Base-by-base conservation (phyloP, 2,113 vertebrate genomes). In the Chinchilla lanigera region DNA sequence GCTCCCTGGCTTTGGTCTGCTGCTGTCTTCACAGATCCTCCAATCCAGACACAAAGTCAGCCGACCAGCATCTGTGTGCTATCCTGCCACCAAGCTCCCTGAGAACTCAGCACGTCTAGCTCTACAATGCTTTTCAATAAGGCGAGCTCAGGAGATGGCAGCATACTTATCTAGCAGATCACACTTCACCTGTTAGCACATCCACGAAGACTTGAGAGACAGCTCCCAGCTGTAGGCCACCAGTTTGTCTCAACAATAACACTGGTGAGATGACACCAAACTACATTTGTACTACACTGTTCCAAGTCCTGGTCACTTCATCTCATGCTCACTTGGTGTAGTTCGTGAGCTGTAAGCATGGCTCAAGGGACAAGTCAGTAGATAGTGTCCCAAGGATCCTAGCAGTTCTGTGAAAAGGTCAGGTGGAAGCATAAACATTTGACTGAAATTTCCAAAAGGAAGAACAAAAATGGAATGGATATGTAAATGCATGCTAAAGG, bases 401-500 rank as follows among this genome's bases (percentile, higher is more conserved):
- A 33, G 22, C 38, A 30, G 71, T 63, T 58, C 14, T 58, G 33
- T 28, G 47, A 82, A 92, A 35, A 67, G 33, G 9, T 63, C n/a
- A 75, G 47, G 33, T 56, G 14, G 38, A 77, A 44, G 35, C 20
- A 82, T 12, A 65, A 86, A 0, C 1, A 33, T 33, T 71, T 86
- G 63, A n/a, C 44, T 94, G 38, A 86, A 54, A 60, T 77, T 58
- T 88, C 1, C 16, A 56, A 22, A 65, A 50, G 10, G 30, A 65
- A 65, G 12, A 33, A 65, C 5, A 65, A 17, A 75, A 28, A 33
- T n/a, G 84, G 8, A 58, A 44, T 14, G 28, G 33, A 16, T 67
- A 35, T 5, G 33, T 67, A 9, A 77, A 78, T 61, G 5, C 1
- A 0, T 0, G 19, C 24, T 19, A 0, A 17, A 5, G 11, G 14